A percentile compares a stretch with the other conserved stretches of the same genome.
These are phyloP conservation scores for Pyrrhura leucotis DNA, from an alignment of 2,797 vertebrate genomes.

Conservation along the genomic window DNA sequence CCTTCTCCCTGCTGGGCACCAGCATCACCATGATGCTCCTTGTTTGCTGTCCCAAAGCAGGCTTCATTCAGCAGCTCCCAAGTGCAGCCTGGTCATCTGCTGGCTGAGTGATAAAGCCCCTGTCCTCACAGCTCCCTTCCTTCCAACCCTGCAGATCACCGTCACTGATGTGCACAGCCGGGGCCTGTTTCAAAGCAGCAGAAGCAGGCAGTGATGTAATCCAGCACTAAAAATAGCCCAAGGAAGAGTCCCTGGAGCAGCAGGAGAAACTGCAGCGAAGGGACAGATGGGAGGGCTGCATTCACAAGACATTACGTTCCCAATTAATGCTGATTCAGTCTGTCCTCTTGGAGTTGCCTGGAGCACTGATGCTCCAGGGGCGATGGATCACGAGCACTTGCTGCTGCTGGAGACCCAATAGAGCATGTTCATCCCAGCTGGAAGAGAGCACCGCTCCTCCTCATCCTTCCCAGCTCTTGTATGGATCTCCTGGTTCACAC, in stretches of 20 bases:
- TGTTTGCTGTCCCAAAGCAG: neutral
- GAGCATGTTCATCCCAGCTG: neutral
- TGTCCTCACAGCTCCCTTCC: neutral
- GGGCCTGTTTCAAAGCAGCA: constrained; percentile 1
- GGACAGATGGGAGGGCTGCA: neutral
- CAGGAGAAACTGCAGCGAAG: constrained; percentile 3
- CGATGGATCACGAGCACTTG: neutral
- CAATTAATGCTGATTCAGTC: neutral
- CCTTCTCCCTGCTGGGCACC: rapidly evolving
- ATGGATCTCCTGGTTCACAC: neutral
- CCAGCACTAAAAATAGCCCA: constrained; percentile 35
- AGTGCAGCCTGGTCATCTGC: neutral
- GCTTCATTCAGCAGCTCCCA: neutral
- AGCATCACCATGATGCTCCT: neutral
- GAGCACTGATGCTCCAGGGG: neutral
- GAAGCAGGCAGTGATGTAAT: constrained; percentile 39
- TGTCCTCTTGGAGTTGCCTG: neutral
- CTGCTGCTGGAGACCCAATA: neutral
- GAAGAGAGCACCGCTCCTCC: neutral
- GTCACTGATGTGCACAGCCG: neutral
- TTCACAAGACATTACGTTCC: neutral
- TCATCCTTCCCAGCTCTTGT: neutral
- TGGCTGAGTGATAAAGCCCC: neutral
- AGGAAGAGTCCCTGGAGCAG: constrained; percentile 37
- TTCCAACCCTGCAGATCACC: neutral